Evolutionary conservation across 2,113 vertebrate genomes (phyloP).

Genomic region (Xiphias gladius): DNA sequence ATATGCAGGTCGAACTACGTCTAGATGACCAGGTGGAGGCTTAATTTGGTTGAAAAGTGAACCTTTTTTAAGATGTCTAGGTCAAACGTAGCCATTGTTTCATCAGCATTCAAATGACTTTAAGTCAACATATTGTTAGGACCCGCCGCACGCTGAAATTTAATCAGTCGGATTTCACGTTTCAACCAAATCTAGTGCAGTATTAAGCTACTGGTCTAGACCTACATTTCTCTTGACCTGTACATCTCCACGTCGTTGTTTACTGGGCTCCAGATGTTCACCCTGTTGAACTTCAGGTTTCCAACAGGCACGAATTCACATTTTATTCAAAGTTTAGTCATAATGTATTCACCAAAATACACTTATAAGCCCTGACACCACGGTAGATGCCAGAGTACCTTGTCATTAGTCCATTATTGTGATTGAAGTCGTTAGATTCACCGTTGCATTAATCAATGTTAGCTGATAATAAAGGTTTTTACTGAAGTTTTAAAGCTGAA

Average conservation of each 20-base stretch:
- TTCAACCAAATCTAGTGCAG: no score
- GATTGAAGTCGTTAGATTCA: background rate
- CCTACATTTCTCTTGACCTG: background rate
- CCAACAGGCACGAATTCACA: background rate
- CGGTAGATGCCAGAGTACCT: background rate
- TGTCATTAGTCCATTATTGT: background rate
- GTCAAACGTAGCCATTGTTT: no score
- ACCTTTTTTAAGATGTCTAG: background rate
- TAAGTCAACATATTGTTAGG: no score
- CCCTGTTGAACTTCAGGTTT: background rate
- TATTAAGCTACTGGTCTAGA: no score
- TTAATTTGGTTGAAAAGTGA: background rate
- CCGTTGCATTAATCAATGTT: slow-evolving; percentile 15
- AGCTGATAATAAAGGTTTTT: slow-evolving; percentile 61
- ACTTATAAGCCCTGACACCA: background rate
- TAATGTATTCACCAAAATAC: background rate
- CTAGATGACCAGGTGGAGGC: background rate
- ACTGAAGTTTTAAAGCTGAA: slow-evolving; percentile 10
- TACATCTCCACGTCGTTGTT: background rate
- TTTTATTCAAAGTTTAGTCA: background rate
- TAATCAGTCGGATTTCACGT: background rate
- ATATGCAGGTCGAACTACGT: background rate
- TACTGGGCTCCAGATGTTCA: background rate
- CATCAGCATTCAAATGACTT: no score
- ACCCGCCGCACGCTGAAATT: background rate